phyloP scores from a whole-genome alignment of 2,797 vertebrate genomes.

The Tokudaia muenninki region DNA sequence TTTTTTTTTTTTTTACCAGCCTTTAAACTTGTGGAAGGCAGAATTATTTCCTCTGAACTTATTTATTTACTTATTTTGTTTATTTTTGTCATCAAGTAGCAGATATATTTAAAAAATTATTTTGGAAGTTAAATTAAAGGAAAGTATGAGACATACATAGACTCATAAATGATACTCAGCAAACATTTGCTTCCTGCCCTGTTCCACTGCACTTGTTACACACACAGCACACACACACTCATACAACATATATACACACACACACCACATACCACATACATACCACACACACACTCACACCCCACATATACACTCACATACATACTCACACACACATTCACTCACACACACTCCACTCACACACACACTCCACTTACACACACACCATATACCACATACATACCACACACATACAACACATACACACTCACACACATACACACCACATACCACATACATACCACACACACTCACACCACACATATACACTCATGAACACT shows the following conservation, averaged over 20 bases:
- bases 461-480: too few species aligned
- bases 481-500: too few species aligned
- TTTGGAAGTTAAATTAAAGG: slow-evolving; percentile 51
- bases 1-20: not conserved
- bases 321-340: not conserved
- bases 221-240: not conserved
- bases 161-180: not conserved
- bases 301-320: not conserved
- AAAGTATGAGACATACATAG: not conserved
- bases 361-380: not conserved
- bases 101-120: not conserved
- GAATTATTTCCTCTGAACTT: not conserved
- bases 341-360: not conserved
- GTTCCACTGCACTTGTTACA: not conserved
- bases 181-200: slow-evolving; percentile 10
- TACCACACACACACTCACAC: not conserved
- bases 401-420: too few species aligned
- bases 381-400: not conserved
- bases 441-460: not conserved
- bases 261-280: not conserved
- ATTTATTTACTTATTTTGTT: not conserved
- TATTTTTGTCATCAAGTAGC: slow-evolving; percentile 15
- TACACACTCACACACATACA: too few species aligned
- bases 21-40: not conserved
- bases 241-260: not conserved